A percentile compares a stretch with the other conserved stretches of the same genome.
Conservation (phyloP, 92 coral and sea anemone species). For the Chrysogorgia sp. region DNA sequence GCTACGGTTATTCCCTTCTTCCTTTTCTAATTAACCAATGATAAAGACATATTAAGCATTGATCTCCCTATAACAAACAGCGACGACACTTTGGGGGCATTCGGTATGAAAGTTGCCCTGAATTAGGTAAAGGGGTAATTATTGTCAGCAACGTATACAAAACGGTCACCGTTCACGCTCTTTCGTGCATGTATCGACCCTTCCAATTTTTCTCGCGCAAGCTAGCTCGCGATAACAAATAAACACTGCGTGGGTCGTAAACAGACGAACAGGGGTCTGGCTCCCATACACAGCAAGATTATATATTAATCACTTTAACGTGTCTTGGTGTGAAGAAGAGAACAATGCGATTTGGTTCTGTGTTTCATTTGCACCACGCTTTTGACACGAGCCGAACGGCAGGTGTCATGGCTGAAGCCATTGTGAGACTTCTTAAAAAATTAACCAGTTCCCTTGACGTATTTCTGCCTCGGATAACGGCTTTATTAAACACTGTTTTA, state of each 20-base stretch:
- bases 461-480: neutral
- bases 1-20: neutral
- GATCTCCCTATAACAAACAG: constrained; percentile 20
- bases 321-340: constrained; percentile 17
- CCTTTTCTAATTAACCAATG: constrained; percentile 39
- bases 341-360: constrained; percentile 19
- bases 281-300: constrained; percentile 9
- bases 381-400: constrained; percentile 37
- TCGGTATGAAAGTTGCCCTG: neutral
- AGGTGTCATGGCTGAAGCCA: constrained; percentile 28
- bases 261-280: neutral
- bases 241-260: constrained; percentile 9
- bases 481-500: constrained; percentile 7
- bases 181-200: neutral
- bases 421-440: constrained; percentile 25
- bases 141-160: neutral
- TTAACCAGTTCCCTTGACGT: constrained; percentile 11
- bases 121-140: neutral
- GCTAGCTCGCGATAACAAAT: too few relatives aligned
- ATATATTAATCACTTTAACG: constrained; percentile 41
- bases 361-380: constrained; percentile 38
- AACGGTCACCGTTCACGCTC: neutral
- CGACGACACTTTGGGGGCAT: neutral
- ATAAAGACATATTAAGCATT: constrained; percentile 31
- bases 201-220: neutral